Evolutionary conservation across 2,888 invertebrate genomes (phyloP).

Genomic region (Melanotus villosus): DNA sequence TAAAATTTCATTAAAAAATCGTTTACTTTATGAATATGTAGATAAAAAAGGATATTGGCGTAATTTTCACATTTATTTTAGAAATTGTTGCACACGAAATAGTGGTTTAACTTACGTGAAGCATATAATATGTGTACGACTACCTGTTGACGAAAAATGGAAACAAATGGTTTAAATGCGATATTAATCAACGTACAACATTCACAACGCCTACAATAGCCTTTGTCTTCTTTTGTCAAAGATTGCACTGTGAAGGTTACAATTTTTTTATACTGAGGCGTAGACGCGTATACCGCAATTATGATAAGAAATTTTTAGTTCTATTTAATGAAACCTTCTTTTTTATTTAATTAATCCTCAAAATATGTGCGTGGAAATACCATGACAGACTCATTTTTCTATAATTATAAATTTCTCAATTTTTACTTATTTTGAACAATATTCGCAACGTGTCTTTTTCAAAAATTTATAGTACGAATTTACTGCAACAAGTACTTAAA

Average conservation of each 20-base stretch:
- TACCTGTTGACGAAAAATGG: constrained; percentile 10
- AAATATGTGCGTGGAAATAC: too few species aligned
- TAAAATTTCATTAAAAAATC: background rate
- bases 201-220: constrained; percentile 1
- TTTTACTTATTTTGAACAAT: too few species aligned
- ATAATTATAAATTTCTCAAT: too few species aligned
- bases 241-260: constrained; percentile 27
- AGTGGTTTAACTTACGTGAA: constrained; percentile 15
- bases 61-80: too few species aligned
- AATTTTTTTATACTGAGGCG: constrained; percentile 2
- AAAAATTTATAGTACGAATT: background rate
- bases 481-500: background rate
- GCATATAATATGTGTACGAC: background rate
- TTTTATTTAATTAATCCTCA: too few species aligned
- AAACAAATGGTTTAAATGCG: constrained; percentile 11
- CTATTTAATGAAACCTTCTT: too few species aligned
- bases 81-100: too few species aligned
- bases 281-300: constrained; percentile 10
- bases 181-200: constrained; percentile 14
- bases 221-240: constrained; percentile 22
- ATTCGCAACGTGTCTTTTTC: background rate
- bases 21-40: background rate
- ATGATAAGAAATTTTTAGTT: background rate
- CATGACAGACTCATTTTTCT: too few species aligned
- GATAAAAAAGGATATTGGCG: too few species aligned